Evolutionary conservation across 2,888 invertebrate species (phyloP), one percentile per base, ranked within the genome.

Genomic region (Oxystoma pomonae): DNA sequence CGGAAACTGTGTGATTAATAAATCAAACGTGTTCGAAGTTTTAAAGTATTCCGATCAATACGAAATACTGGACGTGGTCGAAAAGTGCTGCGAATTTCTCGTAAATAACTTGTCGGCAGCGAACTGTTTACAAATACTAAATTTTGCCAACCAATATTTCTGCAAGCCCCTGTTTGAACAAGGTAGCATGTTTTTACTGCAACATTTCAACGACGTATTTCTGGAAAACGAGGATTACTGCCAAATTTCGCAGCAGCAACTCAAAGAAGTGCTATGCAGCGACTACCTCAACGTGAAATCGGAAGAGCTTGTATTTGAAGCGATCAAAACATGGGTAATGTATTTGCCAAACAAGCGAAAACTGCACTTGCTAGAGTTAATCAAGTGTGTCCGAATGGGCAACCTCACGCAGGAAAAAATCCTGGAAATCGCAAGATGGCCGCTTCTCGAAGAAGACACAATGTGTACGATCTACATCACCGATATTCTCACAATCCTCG

Each of bases 301-400:
- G 70, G 92, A 92, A 80, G 89, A 90, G 78, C 82, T 85, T 63
- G 90, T 90, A 52, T 91, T 90, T 77, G 87, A 90, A 76, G 89
- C 90, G 1, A 83, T 90, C 16, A 85, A 87, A 76, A 83, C 83
- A 58, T 92, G 92, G 92, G 81, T 89, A 20, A 86, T 87, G 71
- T 83, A 84, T 69, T 84, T 86, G 65, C 78, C 83, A 19, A 80
- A 81, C 56, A 82, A 81, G 61, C 81, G 90, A 71, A 82, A 80
- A 71, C 75, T 76, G 22, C 80, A 84, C 73, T 79, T 90, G 66
- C 81, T 85, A n/a, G 80, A 82, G n/a, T 22, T 68, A 19, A 17
- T 68, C 1, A 67, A 65, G 49, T 70, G 69, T 57, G 83, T 89
- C 49, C 83, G 90, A 66, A 87, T 89, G 75, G 90, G 89, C 22